Evolutionary conservation across 2,888 invertebrate genomes (phyloP).

Genomic region (Drosophila infuscata): DNA sequence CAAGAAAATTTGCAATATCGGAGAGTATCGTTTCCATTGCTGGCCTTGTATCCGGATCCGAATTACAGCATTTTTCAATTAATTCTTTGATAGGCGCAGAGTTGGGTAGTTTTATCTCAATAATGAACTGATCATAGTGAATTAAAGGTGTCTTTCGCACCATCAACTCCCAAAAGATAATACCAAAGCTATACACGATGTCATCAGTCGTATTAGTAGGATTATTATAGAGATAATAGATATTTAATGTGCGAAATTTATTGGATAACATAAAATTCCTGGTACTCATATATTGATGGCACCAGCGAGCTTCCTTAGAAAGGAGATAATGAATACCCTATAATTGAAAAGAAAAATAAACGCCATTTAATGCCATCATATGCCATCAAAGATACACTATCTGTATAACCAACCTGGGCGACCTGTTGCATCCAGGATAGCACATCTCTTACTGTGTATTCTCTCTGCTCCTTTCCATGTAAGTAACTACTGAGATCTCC

Average conservation of each 20-base stretch:
- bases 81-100: not conserved
- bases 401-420: not conserved
- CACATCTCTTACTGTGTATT: not conserved
- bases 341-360: not conserved
- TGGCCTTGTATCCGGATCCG: not conserved
- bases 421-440: not conserved
- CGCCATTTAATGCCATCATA: not conserved
- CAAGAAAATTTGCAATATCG: not conserved
- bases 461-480: not conserved
- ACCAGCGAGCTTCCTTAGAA: too few relatives aligned
- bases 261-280: not conserved
- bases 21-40: not conserved
- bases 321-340: not conserved
- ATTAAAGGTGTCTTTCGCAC: not conserved
- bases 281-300: not conserved
- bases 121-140: not conserved
- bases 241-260: conserved; percentile 3
- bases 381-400: not conserved
- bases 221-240: not conserved
- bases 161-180: conserved; percentile 6
- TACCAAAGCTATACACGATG: conserved; percentile 1
- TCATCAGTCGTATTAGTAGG: too few relatives aligned
- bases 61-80: not conserved
- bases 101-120: not conserved
- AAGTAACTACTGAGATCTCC: not conserved